Evolutionary conservation across 2,888 invertebrate genomes (phyloP), one percentile per base, ranked within the genome.

Genomic region (Merodon equestris): DNA sequence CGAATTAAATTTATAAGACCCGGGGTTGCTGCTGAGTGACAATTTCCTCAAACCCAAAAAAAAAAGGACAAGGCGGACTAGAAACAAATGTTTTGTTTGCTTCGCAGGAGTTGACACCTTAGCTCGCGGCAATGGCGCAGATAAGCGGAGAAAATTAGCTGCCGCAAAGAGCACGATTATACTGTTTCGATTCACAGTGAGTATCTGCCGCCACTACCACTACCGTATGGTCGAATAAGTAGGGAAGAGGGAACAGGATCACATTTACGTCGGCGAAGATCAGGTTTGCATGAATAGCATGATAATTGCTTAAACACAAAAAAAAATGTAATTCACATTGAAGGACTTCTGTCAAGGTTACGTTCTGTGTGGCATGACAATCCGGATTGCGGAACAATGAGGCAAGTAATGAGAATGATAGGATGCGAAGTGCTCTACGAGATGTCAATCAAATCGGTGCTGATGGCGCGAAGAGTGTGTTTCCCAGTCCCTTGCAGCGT

Each of bases 71-170:
- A 27, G 3, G 7, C 2, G 3, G 7, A 27, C 27, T 2, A 7
- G 27, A 27, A 27, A 27, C 27, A 27, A 70, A 38, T 19, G 48
- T 64, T 53, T 67, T 72, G 57, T 77, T 73, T 72, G 64, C 61
- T 58, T 57, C 56, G 51, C 45, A 9, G 13, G 38, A 5, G 27
- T 9, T 3, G 36, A 15, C 17, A n/a, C 18, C 50, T 50, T 57
- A 57, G 57, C 66, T 44, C 45, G 56, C 38, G 40, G 67, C 66
- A 70, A 67, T 82, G 81, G 77, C 74, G 75, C 71, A 82, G 81
- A 81, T 82, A 82, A 82, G 82, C 82, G 82, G 73, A 82, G 73
- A 82, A 82, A 83, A 83, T 83, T 83, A 82, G 83, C 57, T 76
- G 63, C 67, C 53, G 67, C 57, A 79, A 47, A 64, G 58, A 51